Percentiles rank a stretch among this genome's conserved stretches.
Evolutionary conservation across 2,113 vertebrate species (phyloP).

Genomic region (Nymphicus hollandicus): DNA sequence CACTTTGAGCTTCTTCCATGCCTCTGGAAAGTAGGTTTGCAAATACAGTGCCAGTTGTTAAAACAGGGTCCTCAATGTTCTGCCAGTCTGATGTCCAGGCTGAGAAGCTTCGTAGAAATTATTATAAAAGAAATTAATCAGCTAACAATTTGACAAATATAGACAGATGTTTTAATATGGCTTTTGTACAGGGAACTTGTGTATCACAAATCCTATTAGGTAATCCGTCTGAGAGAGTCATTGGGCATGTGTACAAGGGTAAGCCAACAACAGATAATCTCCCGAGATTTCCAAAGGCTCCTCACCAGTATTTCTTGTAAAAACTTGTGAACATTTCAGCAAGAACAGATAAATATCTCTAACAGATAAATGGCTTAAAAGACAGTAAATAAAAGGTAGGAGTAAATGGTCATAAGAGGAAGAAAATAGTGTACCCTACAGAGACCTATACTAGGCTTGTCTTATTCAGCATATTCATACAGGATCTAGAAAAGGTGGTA

Average conservation of each 20-base stretch:
- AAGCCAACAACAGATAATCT: not conserved
- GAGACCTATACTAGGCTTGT: not conserved
- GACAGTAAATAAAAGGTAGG: not conserved
- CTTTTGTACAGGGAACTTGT: not conserved
- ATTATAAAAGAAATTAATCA: not conserved
- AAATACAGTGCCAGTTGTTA: not conserved
- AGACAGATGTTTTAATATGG: not conserved
- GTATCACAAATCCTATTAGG: not conserved
- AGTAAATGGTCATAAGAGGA: not conserved
- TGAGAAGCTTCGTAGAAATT: not conserved
- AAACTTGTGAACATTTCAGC: not conserved
- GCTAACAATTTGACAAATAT: not conserved
- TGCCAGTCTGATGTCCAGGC: not conserved
- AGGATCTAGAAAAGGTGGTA: conserved; percentile 55
- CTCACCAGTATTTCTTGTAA: not conserved
- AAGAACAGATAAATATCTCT: not conserved
- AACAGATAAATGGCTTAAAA: not conserved
- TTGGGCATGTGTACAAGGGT: not conserved
- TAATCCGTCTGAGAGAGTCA: not conserved
- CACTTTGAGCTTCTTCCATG: not conserved
- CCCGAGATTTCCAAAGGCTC: not conserved
- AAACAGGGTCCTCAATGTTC: not conserved
- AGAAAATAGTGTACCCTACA: not conserved
- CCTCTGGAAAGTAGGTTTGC: not conserved
- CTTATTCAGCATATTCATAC: not conserved